phyloP scores from a whole-genome alignment of 2,113 vertebrate species.

The Uropsilus gracilis region DNA sequence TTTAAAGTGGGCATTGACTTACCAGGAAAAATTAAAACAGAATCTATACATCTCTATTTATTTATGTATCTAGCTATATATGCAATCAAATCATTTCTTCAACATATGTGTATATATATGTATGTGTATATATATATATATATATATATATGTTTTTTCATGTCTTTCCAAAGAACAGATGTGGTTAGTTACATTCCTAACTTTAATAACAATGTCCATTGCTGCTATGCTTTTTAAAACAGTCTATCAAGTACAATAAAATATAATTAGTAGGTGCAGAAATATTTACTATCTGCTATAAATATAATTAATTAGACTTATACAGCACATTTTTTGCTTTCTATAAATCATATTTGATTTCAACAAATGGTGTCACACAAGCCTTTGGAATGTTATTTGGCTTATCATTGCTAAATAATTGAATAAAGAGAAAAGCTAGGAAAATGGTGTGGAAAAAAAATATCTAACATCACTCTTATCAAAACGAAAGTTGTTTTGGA shows the following conservation, averaged over 20 bases:
- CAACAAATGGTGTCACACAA: constrained; percentile 53
- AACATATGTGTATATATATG: background rate
- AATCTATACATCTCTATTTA: too few relatives aligned
- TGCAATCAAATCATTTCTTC: constrained; percentile 45
- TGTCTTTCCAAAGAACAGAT: background rate
- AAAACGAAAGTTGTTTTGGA: constrained; percentile 75
- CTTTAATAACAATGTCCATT: constrained; percentile 48
- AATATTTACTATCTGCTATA: constrained; percentile 55
- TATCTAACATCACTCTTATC: constrained; percentile 55
- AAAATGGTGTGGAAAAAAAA: constrained; percentile 73
- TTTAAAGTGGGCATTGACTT: background rate
- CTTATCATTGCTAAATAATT: constrained; percentile 74
- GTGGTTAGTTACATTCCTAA: background rate
- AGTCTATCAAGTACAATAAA: constrained; percentile 34
- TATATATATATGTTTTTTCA: too few relatives aligned
- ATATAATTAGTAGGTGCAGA: constrained; percentile 36
- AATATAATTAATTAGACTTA: constrained; percentile 69
- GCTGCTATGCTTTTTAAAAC: constrained; percentile 42
- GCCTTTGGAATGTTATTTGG: constrained; percentile 67
- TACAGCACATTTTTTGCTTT: constrained; percentile 33
- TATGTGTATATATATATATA: too few relatives aligned
- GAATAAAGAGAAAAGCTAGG: constrained; percentile 69
- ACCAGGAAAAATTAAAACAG: constrained; percentile 16
- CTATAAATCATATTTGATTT: constrained; percentile 71
- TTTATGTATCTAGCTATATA: too few relatives aligned